phyloP scores from a whole-genome alignment of 2,888 invertebrate genomes.

The Pyralis farinalis region DNA sequence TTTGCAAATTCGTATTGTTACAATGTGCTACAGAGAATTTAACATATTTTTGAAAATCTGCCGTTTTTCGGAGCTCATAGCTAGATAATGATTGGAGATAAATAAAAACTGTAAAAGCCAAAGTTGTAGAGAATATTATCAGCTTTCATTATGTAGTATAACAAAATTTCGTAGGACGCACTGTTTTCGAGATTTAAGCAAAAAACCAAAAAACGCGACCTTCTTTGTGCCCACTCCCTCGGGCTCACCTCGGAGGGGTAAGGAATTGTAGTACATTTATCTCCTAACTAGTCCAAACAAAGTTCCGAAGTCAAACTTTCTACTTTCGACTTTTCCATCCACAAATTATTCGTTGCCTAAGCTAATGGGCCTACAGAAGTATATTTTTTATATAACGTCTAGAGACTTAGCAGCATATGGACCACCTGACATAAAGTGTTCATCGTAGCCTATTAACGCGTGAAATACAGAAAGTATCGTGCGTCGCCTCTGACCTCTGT shows the following conservation, averaged over 20 bases:
- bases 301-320: neutral
- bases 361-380: too few species aligned
- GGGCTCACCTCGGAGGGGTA: neutral
- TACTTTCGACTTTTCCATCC: neutral
- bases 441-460: too few species aligned
- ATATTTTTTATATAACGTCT: too few species aligned
- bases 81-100: neutral
- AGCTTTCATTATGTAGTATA: neutral
- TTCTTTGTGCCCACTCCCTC: neutral
- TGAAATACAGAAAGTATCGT: too few species aligned
- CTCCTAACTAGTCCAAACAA: conserved; percentile 1
- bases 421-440: too few species aligned
- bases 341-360: neutral
- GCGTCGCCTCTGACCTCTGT: too few species aligned
- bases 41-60: too few species aligned
- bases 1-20: too few species aligned
- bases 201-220: neutral
- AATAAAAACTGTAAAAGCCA: neutral
- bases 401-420: too few species aligned
- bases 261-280: neutral
- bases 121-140: conserved; percentile 7
- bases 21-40: too few species aligned
- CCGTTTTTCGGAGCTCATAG: neutral
- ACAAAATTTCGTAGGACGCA: neutral
- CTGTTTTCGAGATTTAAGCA: neutral